Conservation (phyloP, 2,113 vertebrate species). For the Natator depressus region DNA sequence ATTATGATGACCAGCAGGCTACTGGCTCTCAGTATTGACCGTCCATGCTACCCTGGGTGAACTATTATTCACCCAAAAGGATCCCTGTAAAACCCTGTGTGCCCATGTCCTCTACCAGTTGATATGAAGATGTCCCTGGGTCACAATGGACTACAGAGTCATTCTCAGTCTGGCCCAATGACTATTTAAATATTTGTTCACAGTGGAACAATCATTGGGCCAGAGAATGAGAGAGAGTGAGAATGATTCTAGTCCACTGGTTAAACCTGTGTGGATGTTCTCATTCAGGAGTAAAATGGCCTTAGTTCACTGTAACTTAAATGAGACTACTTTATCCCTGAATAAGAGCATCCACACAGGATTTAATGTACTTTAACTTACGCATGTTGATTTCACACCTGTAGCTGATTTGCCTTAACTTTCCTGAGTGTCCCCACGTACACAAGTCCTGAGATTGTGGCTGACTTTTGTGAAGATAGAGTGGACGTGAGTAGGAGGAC, state of each 20-base stretch:
- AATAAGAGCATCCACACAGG: neutral
- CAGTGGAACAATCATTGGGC: neutral
- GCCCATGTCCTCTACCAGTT: neutral
- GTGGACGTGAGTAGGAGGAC: rapidly evolving
- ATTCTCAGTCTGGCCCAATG: neutral
- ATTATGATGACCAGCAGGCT: neutral
- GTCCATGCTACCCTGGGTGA: neutral
- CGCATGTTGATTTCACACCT: neutral
- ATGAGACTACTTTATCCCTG: neutral
- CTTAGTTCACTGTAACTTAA: neutral
- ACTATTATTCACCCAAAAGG: neutral
- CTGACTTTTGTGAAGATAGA: neutral
- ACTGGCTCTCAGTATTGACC: neutral
- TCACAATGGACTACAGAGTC: neutral
- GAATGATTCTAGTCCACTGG: neutral
- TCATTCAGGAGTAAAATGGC: neutral
- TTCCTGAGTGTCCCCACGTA: neutral
- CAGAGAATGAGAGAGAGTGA: neutral
- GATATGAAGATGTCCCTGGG: neutral
- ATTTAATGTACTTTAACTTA: neutral
- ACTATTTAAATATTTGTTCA: neutral
- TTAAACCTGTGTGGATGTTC: neutral
- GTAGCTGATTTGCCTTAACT: neutral
- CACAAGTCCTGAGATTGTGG: neutral
- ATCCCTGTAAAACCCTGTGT: neutral